These are phyloP conservation scores for Drosophila buzzatii DNA, from an alignment of 2,888 invertebrate species.

Conservation along the genomic window DNA sequence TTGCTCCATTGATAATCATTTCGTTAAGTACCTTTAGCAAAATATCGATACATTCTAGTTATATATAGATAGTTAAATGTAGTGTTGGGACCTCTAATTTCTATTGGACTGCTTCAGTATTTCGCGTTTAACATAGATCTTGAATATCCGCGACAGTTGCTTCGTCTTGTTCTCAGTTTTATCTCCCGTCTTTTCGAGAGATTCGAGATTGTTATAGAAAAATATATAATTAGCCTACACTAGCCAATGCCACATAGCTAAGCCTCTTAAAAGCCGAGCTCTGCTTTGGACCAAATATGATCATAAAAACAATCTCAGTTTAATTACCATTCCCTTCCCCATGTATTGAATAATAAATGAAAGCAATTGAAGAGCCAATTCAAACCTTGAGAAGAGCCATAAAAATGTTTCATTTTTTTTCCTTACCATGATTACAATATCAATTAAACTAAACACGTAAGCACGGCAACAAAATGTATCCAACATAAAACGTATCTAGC, in stretches of 20 bases:
- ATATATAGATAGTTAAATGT: too few species aligned
- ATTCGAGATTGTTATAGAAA: neutral
- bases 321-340: neutral
- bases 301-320: neutral
- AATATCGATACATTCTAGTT: too few species aligned
- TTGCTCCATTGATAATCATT: too few species aligned
- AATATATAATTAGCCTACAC: neutral
- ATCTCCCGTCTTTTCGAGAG: neutral
- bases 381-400: neutral
- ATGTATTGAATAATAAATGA: neutral
- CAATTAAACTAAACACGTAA: constrained; percentile 63
- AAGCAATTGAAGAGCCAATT: neutral
- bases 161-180: neutral
- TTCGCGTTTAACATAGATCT: too few species aligned
- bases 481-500: constrained; percentile 21
- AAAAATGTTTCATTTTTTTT: neutral
- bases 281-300: neutral
- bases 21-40: too few species aligned
- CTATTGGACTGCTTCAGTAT: too few species aligned
- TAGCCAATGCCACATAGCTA: neutral
- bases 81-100: too few species aligned
- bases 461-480: constrained; percentile 18
- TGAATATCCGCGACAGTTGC: too few species aligned
- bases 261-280: neutral
- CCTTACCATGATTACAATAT: constrained; percentile 29